A percentile compares a stretch with the other conserved stretches of the same genome.
Evolutionary conservation across 1,140 invertebrate genomes (phyloP).

Genomic region (Telenomus remus): DNA sequence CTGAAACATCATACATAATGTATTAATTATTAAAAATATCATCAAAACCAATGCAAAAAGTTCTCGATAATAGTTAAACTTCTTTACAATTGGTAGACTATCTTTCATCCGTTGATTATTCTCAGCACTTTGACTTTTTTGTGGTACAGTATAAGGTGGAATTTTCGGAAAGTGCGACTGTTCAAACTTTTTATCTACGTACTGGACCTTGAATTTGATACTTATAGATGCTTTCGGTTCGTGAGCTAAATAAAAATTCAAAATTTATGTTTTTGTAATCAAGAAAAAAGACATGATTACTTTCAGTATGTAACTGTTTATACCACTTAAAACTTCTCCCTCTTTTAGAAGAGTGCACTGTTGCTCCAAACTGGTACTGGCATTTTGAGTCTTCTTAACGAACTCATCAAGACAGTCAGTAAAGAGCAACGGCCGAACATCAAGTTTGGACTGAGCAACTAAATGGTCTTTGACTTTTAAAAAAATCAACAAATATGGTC

Average conservation of each 20-base stretch:
- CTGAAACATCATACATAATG: constrained; percentile 39
- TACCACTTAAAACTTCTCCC: constrained; percentile 39
- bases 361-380: constrained; percentile 59
- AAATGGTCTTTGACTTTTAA: constrained; percentile 62
- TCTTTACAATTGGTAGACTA: constrained; percentile 4
- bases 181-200: constrained; percentile 56
- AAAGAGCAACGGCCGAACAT: constrained; percentile 64
- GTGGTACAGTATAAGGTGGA: constrained; percentile 2
- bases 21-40: too few relatives aligned
- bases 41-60: too few relatives aligned
- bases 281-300: too few relatives aligned
- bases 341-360: constrained; percentile 62
- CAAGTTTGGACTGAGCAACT: constrained; percentile 63
- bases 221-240: constrained; percentile 54
- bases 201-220: constrained; percentile 63
- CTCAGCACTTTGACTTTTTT: neutral
- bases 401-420: constrained; percentile 59
- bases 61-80: too few relatives aligned
- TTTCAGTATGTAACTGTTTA: neutral
- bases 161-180: constrained; percentile 30
- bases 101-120: constrained; percentile 8
- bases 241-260: constrained; percentile 28
- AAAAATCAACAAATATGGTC: constrained; percentile 64
- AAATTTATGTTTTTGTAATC: too few relatives aligned
- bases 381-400: constrained; percentile 54